Evolutionary conservation across 2,113 vertebrate genomes (phyloP).

Genomic region (Tupaia chinensis): DNA sequence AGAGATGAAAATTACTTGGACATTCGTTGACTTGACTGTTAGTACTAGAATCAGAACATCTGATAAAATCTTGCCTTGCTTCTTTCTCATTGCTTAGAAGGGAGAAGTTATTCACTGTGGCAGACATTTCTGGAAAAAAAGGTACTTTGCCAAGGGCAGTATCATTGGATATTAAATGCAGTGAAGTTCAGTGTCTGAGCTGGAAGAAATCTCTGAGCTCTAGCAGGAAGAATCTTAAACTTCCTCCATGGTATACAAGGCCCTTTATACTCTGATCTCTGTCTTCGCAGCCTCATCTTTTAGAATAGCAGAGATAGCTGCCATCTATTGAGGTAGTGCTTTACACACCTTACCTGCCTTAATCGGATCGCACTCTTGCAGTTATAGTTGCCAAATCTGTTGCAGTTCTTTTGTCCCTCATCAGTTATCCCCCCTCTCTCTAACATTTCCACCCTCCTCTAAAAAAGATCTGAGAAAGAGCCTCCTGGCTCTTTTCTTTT

Average conservation of each 20-base stretch:
- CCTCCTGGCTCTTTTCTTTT: constrained; percentile 15
- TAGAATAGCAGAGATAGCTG: neutral
- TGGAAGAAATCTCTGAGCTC: neutral
- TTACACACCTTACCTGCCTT: neutral
- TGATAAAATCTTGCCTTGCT: constrained; percentile 26
- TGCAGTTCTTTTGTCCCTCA: neutral
- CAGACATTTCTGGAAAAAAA: constrained; percentile 40
- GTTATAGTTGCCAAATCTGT: neutral
- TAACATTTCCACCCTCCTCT: neutral
- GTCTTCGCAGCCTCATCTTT: neutral
- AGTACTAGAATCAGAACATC: neutral
- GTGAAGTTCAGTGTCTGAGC: neutral
- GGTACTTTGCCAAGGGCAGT: neutral
- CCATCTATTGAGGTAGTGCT: neutral
- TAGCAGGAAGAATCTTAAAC: neutral
- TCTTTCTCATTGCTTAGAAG: constrained; percentile 30
- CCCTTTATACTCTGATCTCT: neutral
- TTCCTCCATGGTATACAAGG: neutral
- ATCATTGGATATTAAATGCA: neutral
- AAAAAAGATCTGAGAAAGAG: too few relatives aligned
- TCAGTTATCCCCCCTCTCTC: neutral
- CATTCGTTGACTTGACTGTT: neutral
- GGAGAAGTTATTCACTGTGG: constrained; percentile 6
- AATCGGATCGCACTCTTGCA: neutral
- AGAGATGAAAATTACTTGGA: neutral